Base-by-base conservation (phyloP, 2,113 vertebrate genomes). In the Ctenodactylus gundi region DNA sequence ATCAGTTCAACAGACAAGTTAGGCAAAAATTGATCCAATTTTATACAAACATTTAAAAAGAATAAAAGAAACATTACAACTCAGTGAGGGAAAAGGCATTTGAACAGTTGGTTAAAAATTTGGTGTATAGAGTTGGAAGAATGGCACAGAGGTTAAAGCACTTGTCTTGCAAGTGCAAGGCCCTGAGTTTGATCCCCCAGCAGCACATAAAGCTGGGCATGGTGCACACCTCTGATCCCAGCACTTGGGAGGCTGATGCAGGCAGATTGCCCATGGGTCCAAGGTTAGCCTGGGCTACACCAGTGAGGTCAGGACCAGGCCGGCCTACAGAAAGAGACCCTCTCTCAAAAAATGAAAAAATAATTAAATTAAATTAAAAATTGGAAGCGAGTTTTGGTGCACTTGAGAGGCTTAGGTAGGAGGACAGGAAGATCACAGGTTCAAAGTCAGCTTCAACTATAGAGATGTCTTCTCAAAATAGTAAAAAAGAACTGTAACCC, bases 21-120 rank as follows among this genome's bases (percentile, higher is more conserved):
- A 83, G 6, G 58, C 86, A 81, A 67, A 95, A 88, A 60, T 21
- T 67, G 76, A 85, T 29, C 34, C 29, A 53, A 29, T 73, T 92
- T 89, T 88, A 73, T 76, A n/a, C 62, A 58, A 91, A 60, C 39
- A 58, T 62, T 91, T 92, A 46, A 51, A 87, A 90, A 91, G 34
- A 17, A 82, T 60, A 62, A 88, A 67, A 67, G 55, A 65, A 88
- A 18, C 83, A 73, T 65, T 72, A 23, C 70, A 88, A n/a, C 46
- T 88, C 58, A 85, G 1, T 29, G 31, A 12, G 76, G 46, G 41
- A 10, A 65, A 87, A 73, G 2, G 7, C n/a, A 51, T 81, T 94
- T 82, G 73, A 84, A 70, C 13, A 68, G 18, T 58, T 94, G 36
- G 44, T 92, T 94, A 65, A 76, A 91, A 65, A 27, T 41, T 49